Base-by-base conservation (phyloP, 2,888 invertebrate genomes). In the Drosophila parthenogenetica region DNA sequence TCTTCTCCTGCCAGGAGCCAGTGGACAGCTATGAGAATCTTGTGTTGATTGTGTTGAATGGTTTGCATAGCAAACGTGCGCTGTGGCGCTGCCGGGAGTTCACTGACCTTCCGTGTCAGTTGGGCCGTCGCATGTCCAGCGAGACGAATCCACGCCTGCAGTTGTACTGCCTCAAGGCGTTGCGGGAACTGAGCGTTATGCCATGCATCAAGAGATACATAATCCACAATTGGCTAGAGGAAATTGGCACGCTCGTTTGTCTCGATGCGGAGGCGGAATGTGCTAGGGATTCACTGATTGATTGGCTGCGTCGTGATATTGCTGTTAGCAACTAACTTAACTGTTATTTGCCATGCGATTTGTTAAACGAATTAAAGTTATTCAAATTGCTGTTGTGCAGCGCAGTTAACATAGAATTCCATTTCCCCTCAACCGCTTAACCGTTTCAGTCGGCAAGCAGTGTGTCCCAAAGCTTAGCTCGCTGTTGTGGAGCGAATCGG, bases 51-150 rank as follows among this genome's bases (percentile, higher is more conserved):
- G 55, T 92, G 17, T 81, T 90, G 64, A 87, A 88, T 68, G 90
- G 88, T 0, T 65, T 91, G 8, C 81, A 90, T 29, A 85, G 86
- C 60, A 90, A 88, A 43, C 69, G 57, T 0, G 68, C 90, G 1
- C 59, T 92, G 0, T 91, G 91, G 90, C 86, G 90, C 22, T 87
- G 90, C 40, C 81, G 90, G 0, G 91, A 92, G 58, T 89, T 90
- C 55, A 80, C 83, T 3, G 66, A 83, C 43, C 50, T 92, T 8
- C 85, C 90, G 3, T 64, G 87, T 13, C 74, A 79, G 13, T 64
- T 92, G 58, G 84, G 89, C 2, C 73, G 76, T 1, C 64, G 86
- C 29, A 80, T 84, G 70, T 3, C 16, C 29, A 59, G 60, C 16
- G 22, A 40, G 0, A 29, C 37, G 3, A 89, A 90, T 67, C 64